Conservation (phyloP, 2,797 vertebrate genomes). For the Taeniopygia guttata region DNA sequence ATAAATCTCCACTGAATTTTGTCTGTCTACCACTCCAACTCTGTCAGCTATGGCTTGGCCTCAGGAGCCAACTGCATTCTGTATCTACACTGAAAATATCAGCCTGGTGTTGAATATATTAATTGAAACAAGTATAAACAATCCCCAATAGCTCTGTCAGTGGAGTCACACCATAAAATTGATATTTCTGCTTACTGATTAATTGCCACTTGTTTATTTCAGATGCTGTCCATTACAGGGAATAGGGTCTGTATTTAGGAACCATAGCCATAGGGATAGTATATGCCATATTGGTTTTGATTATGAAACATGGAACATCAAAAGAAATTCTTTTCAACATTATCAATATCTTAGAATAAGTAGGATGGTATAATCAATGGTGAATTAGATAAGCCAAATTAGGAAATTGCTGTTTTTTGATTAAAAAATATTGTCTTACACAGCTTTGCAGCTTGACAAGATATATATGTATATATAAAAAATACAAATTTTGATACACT, state of each 20-base stretch:
- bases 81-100: neutral
- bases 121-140: neutral
- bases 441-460: neutral
- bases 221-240: neutral
- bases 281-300: neutral
- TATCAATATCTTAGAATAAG: neutral
- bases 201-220: neutral
- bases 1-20: neutral
- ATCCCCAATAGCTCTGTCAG: neutral
- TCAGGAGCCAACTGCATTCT: neutral
- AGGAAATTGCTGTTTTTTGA: neutral
- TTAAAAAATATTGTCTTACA: neutral
- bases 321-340: neutral
- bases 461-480: neutral
- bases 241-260: neutral
- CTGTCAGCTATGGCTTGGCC: neutral
- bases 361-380: neutral
- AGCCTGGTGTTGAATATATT: neutral
- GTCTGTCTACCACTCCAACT: neutral
- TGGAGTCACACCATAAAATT: constrained; percentile 6
- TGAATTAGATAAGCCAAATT: neutral
- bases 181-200: neutral
- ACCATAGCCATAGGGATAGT: neutral
- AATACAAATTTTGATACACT: neutral
- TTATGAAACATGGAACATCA: neutral